Evolutionary conservation across 2,888 invertebrate species (phyloP).

Genomic region (Napeogenes sylphis): DNA sequence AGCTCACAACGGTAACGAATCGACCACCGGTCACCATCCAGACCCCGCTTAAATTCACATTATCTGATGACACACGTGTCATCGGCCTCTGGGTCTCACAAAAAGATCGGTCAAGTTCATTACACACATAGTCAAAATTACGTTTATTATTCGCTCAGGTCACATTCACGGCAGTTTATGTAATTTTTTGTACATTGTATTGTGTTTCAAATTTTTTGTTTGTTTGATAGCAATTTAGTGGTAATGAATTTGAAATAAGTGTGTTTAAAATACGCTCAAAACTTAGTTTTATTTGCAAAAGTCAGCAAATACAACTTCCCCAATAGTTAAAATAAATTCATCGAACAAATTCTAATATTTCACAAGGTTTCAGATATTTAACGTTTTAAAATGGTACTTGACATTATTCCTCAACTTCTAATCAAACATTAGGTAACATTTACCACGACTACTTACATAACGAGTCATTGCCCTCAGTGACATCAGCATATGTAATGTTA

Average conservation of each 20-base stretch:
- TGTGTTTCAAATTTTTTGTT: too few relatives aligned
- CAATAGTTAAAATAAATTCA: too few relatives aligned
- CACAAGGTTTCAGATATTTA: background rate
- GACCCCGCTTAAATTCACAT: constrained; percentile 34
- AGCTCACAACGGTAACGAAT: constrained; percentile 29
- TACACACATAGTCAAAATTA: background rate
- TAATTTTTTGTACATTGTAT: too few relatives aligned
- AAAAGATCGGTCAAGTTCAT: constrained; percentile 39
- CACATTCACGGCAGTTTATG: too few relatives aligned
- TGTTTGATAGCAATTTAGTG: too few relatives aligned
- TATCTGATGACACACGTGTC: constrained; percentile 37
- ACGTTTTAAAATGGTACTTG: constrained; percentile 12
- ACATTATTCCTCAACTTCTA: constrained; percentile 14
- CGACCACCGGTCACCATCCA: constrained; percentile 5
- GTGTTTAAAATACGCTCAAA: too few relatives aligned
- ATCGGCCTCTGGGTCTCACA: constrained; percentile 35
- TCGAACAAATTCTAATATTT: background rate
- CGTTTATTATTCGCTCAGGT: constrained; percentile 14
- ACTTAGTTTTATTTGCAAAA: too few relatives aligned
- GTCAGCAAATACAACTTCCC: too few relatives aligned
- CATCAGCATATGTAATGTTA: constrained; percentile 29
- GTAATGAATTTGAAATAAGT: too few relatives aligned
- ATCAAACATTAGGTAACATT: constrained; percentile 24
- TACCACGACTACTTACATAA: constrained; percentile 32
- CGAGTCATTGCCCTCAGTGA: constrained; percentile 37